Conservation (phyloP, 2,113 vertebrate species). For the Sorex araneus region DNA sequence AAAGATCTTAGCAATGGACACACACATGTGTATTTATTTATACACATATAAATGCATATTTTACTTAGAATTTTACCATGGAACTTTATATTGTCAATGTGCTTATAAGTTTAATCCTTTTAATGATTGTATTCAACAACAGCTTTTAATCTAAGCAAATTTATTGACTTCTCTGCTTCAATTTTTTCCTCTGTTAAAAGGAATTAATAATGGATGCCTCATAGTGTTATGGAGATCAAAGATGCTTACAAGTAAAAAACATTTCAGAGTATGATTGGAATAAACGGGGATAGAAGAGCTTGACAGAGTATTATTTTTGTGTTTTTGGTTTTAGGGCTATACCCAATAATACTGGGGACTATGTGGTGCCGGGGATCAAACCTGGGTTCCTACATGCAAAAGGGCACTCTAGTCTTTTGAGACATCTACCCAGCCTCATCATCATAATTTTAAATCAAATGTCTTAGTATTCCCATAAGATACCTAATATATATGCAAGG, state of each 20-base stretch:
- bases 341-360: too few relatives aligned
- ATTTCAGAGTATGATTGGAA: constrained; percentile 6
- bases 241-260: background rate
- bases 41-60: background rate
- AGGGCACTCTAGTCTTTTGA: too few relatives aligned
- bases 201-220: background rate
- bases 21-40: background rate
- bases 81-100: background rate
- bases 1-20: background rate
- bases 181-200: background rate
- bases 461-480: background rate
- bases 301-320: background rate
- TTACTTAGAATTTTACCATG: background rate
- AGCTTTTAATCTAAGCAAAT: constrained; percentile 25
- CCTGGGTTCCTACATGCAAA: too few relatives aligned
- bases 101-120: background rate
- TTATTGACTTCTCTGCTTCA: background rate
- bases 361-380: too few relatives aligned
- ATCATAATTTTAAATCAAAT: constrained; percentile 8
- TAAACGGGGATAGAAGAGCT: background rate
- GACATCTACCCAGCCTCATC: too few relatives aligned
- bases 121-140: background rate
- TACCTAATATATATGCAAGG: background rate
- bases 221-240: background rate
- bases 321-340: too few relatives aligned